A percentile compares a stretch with the other conserved stretches of the same genome.
These are phyloP conservation scores for Hypotaenidia okinawae DNA, from an alignment of 2,797 vertebrate genomes.

Conservation along the genomic window DNA sequence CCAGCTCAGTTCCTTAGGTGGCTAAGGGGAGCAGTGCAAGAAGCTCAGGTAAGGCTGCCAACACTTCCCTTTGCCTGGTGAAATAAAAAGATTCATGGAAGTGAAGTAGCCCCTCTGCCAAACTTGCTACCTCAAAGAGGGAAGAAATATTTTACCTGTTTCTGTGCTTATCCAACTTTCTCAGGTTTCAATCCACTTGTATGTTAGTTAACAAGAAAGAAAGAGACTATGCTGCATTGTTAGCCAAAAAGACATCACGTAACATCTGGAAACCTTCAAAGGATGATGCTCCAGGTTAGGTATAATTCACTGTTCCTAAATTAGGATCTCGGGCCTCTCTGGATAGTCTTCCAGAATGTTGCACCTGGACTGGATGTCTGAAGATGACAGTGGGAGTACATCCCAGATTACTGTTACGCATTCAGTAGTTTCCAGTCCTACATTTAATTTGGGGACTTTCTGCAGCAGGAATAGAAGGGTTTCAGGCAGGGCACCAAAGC, in stretches of 20 bases:
- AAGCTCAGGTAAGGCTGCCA: neutral
- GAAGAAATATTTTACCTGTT: neutral
- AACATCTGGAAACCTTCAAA: neutral
- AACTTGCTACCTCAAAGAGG: neutral
- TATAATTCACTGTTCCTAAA: neutral
- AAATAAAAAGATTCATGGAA: neutral
- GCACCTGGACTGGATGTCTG: neutral
- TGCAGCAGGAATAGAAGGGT: neutral
- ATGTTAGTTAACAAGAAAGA: neutral
- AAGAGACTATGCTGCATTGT: neutral
- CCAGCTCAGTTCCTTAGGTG: neutral
- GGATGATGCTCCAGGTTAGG: neutral
- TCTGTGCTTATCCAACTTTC: neutral
- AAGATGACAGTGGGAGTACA: accelerated
- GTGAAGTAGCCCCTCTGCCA: neutral
- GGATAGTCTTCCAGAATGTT: neutral
- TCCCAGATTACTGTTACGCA: neutral
- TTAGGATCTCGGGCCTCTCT: neutral
- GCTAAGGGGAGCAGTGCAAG: neutral
- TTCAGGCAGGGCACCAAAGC: neutral
- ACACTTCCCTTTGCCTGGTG: neutral
- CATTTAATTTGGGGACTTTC: neutral
- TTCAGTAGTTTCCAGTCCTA: neutral
- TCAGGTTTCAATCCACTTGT: neutral
- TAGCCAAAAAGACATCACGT: neutral